phyloP scores from a whole-genome alignment of 2,113 vertebrate species.

The Mastomys coucha region DNA sequence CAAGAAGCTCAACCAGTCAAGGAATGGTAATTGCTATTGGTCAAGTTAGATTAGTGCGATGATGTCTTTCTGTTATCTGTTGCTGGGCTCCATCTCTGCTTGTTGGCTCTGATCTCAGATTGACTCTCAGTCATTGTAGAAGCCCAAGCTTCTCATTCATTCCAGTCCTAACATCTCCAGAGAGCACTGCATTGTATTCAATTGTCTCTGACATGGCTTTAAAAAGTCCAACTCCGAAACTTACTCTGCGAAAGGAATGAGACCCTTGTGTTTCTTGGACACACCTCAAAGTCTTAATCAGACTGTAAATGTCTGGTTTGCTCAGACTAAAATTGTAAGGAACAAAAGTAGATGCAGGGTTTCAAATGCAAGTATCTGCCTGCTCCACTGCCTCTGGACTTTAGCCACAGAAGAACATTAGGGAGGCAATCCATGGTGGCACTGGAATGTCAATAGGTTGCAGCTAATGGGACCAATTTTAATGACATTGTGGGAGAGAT shows the following conservation, averaged over 20 bases:
- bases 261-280: neutral
- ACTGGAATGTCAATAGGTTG: too few species aligned
- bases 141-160: neutral
- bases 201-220: neutral
- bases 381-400: neutral
- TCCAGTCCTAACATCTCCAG: neutral
- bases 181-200: too few species aligned
- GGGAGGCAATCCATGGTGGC: neutral
- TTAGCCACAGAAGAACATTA: rapidly evolving
- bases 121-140: neutral
- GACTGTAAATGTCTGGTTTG: neutral
- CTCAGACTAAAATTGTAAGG: neutral
- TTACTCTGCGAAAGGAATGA: neutral
- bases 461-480: neutral
- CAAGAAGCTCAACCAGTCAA: neutral
- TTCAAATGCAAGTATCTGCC: too few species aligned
- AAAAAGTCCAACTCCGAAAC: neutral
- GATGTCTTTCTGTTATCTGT: neutral
- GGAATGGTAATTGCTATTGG: neutral
- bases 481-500: neutral
- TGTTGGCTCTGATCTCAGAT: neutral
- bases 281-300: neutral
- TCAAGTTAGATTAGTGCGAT: neutral
- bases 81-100: neutral
- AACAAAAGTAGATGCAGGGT: too few species aligned